These are phyloP conservation scores for Eupleurogrammus muticus DNA, from an alignment of 2,797 vertebrate genomes.

Conservation along the genomic window DNA sequence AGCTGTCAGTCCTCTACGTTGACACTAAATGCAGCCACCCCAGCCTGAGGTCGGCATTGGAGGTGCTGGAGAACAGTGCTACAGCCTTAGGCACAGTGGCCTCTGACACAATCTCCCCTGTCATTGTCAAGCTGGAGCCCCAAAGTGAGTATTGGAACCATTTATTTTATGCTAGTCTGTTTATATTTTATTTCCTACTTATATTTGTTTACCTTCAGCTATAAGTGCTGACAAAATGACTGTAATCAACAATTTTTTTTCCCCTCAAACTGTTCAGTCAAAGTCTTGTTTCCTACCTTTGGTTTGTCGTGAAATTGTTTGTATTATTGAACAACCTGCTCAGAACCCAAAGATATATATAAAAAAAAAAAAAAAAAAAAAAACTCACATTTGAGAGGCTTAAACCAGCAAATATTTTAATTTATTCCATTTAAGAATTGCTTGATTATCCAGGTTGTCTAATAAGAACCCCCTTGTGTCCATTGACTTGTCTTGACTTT, in stretches of 20 bases:
- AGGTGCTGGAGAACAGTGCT: constrained; percentile 85
- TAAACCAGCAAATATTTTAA: neutral
- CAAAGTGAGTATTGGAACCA: constrained; percentile 84
- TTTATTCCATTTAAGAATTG: neutral
- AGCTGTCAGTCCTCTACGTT: constrained; percentile 80
- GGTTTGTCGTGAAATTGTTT: neutral
- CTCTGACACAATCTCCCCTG: constrained; percentile 76
- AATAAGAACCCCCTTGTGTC: too few species aligned
- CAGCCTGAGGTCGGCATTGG: constrained; percentile 84
- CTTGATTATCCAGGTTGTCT: neutral
- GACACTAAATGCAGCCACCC: constrained; percentile 84
- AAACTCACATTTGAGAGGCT: neutral
- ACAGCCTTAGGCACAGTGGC: constrained; percentile 78
- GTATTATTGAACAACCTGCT: neutral
- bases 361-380: neutral
- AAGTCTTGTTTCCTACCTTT: neutral
- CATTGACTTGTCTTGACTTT: neutral
- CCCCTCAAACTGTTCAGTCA: neutral
- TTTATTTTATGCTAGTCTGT: too few species aligned
- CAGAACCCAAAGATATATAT: neutral
- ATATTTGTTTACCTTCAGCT: neutral
- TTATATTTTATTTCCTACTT: neutral
- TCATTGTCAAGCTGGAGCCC: constrained; percentile 86
- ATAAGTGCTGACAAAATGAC: neutral
- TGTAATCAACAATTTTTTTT: neutral